Evolutionary conservation across 1,140 invertebrate species (phyloP).

Genomic region (Pseudomyrmex dendroicus): DNA sequence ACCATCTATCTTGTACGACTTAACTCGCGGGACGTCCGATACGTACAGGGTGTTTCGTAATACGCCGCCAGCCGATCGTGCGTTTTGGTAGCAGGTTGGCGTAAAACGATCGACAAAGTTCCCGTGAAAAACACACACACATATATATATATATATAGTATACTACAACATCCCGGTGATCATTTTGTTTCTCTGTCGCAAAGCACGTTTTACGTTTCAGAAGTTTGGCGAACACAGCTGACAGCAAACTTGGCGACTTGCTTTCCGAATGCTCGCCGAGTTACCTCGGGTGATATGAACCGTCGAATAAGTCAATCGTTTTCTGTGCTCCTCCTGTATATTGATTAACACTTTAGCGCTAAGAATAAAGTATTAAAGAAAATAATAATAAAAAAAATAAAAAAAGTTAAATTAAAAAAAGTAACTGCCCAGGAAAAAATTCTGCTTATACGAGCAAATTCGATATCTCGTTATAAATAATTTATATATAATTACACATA

Average conservation of each 20-base stretch:
- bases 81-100: background rate
- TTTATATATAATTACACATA: too few species aligned
- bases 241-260: background rate
- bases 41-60: slow-evolving; percentile 39
- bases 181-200: slow-evolving; percentile 19
- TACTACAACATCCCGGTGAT: background rate
- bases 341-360: background rate
- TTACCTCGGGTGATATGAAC: background rate
- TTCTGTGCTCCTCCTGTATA: background rate
- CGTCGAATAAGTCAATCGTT: slow-evolving; percentile 7
- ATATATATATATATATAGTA: background rate
- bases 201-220: slow-evolving; percentile 12
- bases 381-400: too few species aligned
- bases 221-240: slow-evolving; percentile 17
- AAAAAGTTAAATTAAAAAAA: too few species aligned
- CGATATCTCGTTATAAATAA: too few species aligned
- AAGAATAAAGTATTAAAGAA: too few species aligned
- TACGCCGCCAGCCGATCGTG: background rate
- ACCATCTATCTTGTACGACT: slow-evolving; percentile 78
- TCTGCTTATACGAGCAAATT: too few species aligned
- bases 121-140: too few species aligned
- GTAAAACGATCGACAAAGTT: slow-evolving; percentile 18
- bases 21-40: slow-evolving; percentile 68
- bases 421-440: too few species aligned
- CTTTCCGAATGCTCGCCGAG: slow-evolving; percentile 13